Evolutionary conservation across 2,797 vertebrate species (phyloP).

Genomic region (Gorsachius magnificus): DNA sequence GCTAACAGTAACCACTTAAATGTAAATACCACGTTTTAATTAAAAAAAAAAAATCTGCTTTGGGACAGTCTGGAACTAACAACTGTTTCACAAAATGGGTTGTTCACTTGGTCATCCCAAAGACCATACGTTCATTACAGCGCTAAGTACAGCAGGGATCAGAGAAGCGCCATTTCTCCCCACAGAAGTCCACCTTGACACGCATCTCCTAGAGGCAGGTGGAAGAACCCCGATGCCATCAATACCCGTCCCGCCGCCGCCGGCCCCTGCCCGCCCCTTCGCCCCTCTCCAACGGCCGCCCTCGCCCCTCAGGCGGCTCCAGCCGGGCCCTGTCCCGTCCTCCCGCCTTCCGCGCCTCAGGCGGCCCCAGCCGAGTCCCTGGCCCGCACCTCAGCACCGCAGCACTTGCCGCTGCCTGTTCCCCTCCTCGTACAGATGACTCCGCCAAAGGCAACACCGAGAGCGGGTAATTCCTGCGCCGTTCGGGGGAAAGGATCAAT

Average conservation of each 20-base stretch:
- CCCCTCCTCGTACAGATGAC: background rate
- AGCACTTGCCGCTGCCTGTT: background rate
- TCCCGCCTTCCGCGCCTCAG: background rate
- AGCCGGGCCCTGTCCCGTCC: too few relatives aligned
- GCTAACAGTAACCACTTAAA: constrained; percentile 18
- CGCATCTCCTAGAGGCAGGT: background rate
- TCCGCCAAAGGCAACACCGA: background rate
- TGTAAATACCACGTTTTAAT: background rate
- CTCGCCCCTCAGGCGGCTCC: background rate
- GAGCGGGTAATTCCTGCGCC: background rate
- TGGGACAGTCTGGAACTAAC: background rate
- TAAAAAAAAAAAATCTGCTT: background rate
- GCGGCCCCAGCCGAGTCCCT: background rate
- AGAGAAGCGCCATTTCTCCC: background rate
- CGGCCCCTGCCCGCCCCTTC: background rate
- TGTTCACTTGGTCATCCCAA: background rate
- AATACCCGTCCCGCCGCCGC: background rate
- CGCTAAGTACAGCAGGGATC: fast-evolving
- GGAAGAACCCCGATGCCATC: background rate
- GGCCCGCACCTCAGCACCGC: background rate
- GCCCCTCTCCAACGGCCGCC: background rate
- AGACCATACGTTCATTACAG: background rate
- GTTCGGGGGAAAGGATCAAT: background rate
- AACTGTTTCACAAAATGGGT: background rate
- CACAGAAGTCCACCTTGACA: background rate